Evolutionary conservation across 1,140 invertebrate species (phyloP), one percentile per base, ranked within the genome.

Genomic region (Aphelinus atriplicis): DNA sequence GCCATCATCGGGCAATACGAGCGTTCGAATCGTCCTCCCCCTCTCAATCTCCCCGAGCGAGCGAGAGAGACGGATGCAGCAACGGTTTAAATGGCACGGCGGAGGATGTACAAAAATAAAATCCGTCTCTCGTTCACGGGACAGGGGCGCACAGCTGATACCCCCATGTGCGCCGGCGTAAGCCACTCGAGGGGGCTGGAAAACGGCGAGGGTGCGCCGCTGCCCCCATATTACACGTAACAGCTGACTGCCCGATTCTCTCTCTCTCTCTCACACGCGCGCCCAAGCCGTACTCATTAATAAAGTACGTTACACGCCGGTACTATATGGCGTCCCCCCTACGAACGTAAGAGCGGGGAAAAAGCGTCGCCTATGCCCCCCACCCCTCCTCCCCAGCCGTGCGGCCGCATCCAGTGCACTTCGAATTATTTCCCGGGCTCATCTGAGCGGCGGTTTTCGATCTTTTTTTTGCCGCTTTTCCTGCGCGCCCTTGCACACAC

Each of bases 251-350:
- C 78, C 62, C 82, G n/a, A 48, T 56, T 71, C 76, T 61, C 5
- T 1, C 45, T 61, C 5, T 1, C 45, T 61, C 56, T 67, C 69
- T 53, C 51, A 9, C 51, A 4, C 51, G 51, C 51, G 26, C 26
- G 26, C 26, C 26, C 26, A 26, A 26, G 26, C 26, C 9, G 4
- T 53, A 9, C 86, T 87, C 86, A 86, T 87, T 87, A 87, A 86
- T 86, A 87, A 86, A 83, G 80, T 87, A 85, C 86, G 86, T 87
- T 87, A 83, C 77, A 62, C 67, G 26, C 26, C 26, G 26, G 26
- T 26, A 26, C 26, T 26, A 26, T 26, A 26, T 26, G 26, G 26
- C 26, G 26, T 0, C 26, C 26, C 26, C 26, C 26, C 26, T 26
- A 26, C 26, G 26, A 26, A 26, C 26, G 26, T 26, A 26, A 26